Base-by-base conservation (phyloP, 2,888 invertebrate species). In the Andrena praecox region DNA sequence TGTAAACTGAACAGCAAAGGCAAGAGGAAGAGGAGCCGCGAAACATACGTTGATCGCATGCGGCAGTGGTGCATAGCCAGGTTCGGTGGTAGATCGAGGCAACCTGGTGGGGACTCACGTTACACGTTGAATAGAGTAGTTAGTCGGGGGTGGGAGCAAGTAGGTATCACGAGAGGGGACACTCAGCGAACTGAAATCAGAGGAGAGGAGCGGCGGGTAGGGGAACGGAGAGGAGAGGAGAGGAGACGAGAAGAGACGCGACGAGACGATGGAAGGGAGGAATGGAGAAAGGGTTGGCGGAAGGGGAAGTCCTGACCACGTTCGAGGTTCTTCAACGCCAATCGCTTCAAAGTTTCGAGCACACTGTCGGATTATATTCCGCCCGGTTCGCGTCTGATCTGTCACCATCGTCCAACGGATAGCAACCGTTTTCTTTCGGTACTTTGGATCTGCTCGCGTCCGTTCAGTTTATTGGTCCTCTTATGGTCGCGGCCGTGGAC, bases 241-340 rank as follows among this genome's bases (percentile, higher is more conserved):
- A 52, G 1, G 12, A 24, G 16, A 16, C 33, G 69, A 69, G 52
- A 7, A 31, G 60, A 27, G 69, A 50, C 12, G 29, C 1, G 50
- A 70, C 69, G n/a, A 16, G 77, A 33, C 35, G 42, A 52, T 59
- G 63, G 63, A 67, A 59, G 60, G 60, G 48, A 59, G 54, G 24
- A 29, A 56, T 42, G 81, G 74, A 77, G 80, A 78, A 73, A 76
- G 74, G 20, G 60, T 54, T 31, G 50, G 80, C 87, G 85, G 87
- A 88, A 89, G 92, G 91, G 90, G 91, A 89, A 91, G 87, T 88
- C 85, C 90, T 90, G 89, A 89, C 89, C 90, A 91, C 92, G 92
- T 91, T 89, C 84, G 90, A 90, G 91, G 89, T 87, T 88, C 89
- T 85, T 86, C 75, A 77, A 84, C 87, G 83, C 84, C 88, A 87